These are phyloP conservation scores for Atherinomorus stipes DNA, from an alignment of 2,113 vertebrate species.

Conservation along the genomic window DNA sequence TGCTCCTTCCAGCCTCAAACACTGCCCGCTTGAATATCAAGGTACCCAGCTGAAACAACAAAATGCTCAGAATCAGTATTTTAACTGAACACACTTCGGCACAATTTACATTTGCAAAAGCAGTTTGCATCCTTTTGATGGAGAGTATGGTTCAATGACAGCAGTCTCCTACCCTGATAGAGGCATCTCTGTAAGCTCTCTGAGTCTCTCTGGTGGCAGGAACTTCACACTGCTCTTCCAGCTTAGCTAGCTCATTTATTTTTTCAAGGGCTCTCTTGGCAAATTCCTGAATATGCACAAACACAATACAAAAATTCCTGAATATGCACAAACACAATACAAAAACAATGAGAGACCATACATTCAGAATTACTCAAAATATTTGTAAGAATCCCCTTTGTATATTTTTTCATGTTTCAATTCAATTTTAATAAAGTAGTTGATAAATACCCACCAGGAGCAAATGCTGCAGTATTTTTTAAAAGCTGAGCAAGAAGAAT, in stretches of 20 bases:
- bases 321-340: constrained; percentile 4
- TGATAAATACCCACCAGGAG: no score
- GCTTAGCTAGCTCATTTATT: constrained; percentile 87
- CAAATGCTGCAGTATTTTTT: no score
- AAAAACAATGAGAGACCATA: not conserved
- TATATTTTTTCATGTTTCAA: no score
- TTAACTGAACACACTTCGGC: not conserved
- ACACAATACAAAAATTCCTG: constrained; percentile 83
- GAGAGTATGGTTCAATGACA: not conserved
- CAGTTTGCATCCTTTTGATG: not conserved
- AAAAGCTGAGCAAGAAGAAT: not conserved
- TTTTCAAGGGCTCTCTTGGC: constrained; percentile 90
- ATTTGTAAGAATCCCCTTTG: no score
- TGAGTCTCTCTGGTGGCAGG: constrained; percentile 73
- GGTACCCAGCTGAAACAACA: constrained; percentile 85
- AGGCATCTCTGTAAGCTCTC: constrained; percentile 88
- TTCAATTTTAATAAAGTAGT: no score
- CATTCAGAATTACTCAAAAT: no score
- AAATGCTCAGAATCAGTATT: not conserved
- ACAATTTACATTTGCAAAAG: not conserved
- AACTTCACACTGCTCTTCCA: constrained; percentile 81
- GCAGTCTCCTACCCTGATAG: constrained; percentile 84
- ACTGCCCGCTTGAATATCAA: constrained; percentile 93
- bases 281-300: constrained; percentile 85
- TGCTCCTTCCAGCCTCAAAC: constrained; percentile 87